Evolutionary conservation across 2,888 invertebrate species (phyloP).

Genomic region (Drosophila seclusa): DNA sequence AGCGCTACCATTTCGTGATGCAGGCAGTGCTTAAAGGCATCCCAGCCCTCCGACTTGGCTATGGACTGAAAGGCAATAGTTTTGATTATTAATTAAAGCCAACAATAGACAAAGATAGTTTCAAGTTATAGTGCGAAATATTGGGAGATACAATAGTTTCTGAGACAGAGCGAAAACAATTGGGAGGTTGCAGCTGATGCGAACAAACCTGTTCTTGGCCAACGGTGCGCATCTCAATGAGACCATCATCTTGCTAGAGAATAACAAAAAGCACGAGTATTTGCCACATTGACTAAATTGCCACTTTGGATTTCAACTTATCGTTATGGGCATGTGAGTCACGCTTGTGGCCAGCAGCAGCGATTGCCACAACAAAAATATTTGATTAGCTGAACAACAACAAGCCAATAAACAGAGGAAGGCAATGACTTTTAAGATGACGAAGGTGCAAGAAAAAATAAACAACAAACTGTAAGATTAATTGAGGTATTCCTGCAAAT

Average conservation of each 20-base stretch:
- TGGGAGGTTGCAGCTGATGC: constrained; percentile 8
- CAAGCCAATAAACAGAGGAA: constrained; percentile 37
- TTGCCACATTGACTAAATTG: constrained; percentile 26
- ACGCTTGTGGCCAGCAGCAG: constrained; percentile 3
- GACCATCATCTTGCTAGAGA: constrained; percentile 37
- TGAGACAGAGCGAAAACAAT: constrained; percentile 26
- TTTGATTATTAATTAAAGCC: constrained; percentile 30
- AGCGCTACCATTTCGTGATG: constrained; percentile 91
- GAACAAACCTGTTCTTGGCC: constrained; percentile 33
- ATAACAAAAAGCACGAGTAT: constrained; percentile 25
- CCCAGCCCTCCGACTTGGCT: constrained; percentile 95
- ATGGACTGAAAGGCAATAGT: constrained; percentile 88
- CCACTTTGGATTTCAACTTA: constrained; percentile 10
- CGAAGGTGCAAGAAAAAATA: constrained; percentile 1
- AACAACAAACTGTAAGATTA: constrained; percentile 3
- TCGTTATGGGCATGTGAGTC: constrained; percentile 30
- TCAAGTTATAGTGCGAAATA: constrained; percentile 21
- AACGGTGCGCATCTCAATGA: constrained; percentile 20
- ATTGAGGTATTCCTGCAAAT: constrained; percentile 15
- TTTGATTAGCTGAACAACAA: constrained; percentile 43
- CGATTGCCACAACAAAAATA: constrained; percentile 33
- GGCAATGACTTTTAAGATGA: constrained; percentile 12
- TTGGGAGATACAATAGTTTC: constrained; percentile 34
- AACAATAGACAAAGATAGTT: not conserved
- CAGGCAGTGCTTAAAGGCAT: constrained; percentile 95